Conservation (phyloP, 2,797 vertebrate genomes). For the Aphelocoma californica region DNA sequence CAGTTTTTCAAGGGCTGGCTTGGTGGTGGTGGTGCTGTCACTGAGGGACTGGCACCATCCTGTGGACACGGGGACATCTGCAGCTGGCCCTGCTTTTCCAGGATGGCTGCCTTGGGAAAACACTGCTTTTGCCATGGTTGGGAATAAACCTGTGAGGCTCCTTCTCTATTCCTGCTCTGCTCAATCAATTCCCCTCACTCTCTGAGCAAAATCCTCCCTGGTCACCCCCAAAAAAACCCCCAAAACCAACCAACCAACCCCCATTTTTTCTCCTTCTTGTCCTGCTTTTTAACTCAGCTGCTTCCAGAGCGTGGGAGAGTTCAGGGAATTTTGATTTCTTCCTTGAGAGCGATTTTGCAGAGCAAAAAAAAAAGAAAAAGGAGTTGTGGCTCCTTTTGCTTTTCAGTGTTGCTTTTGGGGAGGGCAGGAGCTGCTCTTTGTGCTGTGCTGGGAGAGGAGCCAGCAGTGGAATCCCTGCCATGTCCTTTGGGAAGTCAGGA, state of each 20-base stretch:
- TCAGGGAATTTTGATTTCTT: background rate
- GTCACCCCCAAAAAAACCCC: background rate
- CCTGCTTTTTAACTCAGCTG: background rate
- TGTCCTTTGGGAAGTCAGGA: background rate
- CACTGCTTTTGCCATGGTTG: rapidly evolving
- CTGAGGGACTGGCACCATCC: conserved; percentile 19
- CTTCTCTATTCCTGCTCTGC: background rate
- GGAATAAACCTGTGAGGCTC: background rate
- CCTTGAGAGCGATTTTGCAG: background rate
- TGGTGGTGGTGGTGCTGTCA: background rate
- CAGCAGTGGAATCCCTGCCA: background rate
- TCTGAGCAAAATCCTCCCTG: background rate
- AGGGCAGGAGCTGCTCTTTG: background rate
- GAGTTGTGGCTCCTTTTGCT: background rate
- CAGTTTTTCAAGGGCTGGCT: rapidly evolving
- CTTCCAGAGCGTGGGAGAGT: background rate
- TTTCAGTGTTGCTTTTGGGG: background rate
- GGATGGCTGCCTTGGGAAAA: background rate
- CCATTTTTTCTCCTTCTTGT: background rate
- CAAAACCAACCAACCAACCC: background rate
- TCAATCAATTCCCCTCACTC: background rate
- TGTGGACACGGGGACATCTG: background rate
- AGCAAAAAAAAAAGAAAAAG: background rate
- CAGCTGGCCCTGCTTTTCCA: background rate
- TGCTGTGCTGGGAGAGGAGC: background rate